Evolutionary conservation across 2,797 vertebrate genomes (phyloP), one percentile per base, ranked within the genome.

Genomic region (Micromesistius poutassou): DNA sequence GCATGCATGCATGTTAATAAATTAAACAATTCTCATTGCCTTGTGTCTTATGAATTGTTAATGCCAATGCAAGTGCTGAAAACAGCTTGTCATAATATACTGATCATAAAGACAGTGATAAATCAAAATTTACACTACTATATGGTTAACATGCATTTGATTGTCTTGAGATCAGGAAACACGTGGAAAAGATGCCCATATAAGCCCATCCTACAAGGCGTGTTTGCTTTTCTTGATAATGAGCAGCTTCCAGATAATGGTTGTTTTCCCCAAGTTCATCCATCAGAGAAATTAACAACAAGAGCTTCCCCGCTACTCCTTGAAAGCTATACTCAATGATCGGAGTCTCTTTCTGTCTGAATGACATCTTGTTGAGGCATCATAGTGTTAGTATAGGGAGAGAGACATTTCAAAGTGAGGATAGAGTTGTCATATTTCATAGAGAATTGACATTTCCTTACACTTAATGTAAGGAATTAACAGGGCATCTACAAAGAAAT

Each of bases 311-410:
- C 72, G 84, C 91, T 87, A 62, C 89, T 90, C 88, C 84, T 91
- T 88, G 87, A 86, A 85, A 91, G 91, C 84, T 93, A 86, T 93
- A 90, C 90, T 83, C 90, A 85, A 87, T 94, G 93, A 94, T 81
- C 84, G 86, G 46, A 55, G 88, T 81, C 83, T 87, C 82, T 83
- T 73, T 81, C 83, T 87, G 89, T 87, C 87, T 91, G 87, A 89
- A 89, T 87, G 84, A 84, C 75, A 91, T 93, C 92, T 55, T 87
- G 81, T 77, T 89, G 33, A 92, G 90, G 92, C 93, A 91, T 94
- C 91, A 93, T 89, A 85, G 88, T 12, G 40, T 42, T 42, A 16
- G 40, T 14, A 13, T 50, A 19, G 14, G 46, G 19, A 50, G 46
- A 50, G 46, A 62, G 22, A 16, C 4, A 62, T 22, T 62, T 22